These are phyloP conservation scores for Triops longicaudatus DNA, from an alignment of 1,140 invertebrate genomes.

Conservation along the genomic window DNA sequence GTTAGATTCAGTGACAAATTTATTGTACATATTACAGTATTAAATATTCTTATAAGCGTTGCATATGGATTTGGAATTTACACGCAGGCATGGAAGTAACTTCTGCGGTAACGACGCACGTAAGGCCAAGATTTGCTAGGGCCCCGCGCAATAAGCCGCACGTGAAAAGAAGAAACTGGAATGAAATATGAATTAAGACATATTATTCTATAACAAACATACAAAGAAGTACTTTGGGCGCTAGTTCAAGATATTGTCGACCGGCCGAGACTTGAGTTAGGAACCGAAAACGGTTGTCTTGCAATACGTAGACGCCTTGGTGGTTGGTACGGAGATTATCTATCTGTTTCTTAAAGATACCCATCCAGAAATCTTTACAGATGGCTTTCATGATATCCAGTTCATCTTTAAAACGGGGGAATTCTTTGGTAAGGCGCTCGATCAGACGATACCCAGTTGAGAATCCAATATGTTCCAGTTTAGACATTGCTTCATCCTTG, in stretches of 20 bases:
- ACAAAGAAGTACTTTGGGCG: constrained; percentile 56
- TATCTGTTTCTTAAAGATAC: constrained; percentile 94
- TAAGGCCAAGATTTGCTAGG: constrained; percentile 86
- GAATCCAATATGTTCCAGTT: constrained; percentile 84
- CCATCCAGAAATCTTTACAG: constrained; percentile 97
- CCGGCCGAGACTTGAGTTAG: constrained; percentile 76
- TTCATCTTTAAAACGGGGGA: constrained; percentile 91
- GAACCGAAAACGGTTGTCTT: constrained; percentile 90
- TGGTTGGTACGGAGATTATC: constrained; percentile 98
- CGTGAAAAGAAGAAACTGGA: constrained; percentile 84
- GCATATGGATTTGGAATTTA: constrained; percentile 75
- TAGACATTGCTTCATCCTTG: constrained; percentile 73
- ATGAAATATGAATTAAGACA: constrained; percentile 34
- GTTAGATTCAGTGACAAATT: not conserved
- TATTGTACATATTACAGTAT: constrained; percentile 2
- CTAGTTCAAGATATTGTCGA: constrained; percentile 83
- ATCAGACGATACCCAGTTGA: constrained; percentile 84
- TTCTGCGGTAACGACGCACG: constrained; percentile 89
- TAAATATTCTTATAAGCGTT: constrained; percentile 36
- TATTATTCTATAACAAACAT: too few relatives aligned
- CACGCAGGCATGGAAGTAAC: constrained; percentile 85
- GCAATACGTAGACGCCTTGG: constrained; percentile 95
- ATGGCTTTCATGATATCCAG: constrained; percentile 98
- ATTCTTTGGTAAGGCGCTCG: constrained; percentile 83
- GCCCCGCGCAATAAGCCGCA: constrained; percentile 92